These are phyloP conservation scores for Panzeria rudis DNA, from an alignment of 2,888 invertebrate species.

Conservation along the genomic window DNA sequence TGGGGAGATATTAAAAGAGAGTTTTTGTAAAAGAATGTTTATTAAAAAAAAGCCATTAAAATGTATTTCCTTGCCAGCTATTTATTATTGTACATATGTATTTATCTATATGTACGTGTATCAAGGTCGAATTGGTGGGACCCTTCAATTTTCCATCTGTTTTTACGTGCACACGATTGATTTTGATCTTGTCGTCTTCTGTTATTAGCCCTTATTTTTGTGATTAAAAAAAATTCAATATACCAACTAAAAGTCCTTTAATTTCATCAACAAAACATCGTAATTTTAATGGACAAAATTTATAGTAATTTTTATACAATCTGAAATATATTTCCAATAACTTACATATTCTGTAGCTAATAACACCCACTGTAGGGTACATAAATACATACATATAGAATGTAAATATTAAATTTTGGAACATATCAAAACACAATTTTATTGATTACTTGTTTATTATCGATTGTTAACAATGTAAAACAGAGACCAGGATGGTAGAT, in stretches of 20 bases:
- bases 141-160: neutral
- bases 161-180: no score
- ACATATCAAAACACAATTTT: slow-evolving; percentile 67
- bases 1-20: slow-evolving; percentile 65
- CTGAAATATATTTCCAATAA: no score
- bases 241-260: no score
- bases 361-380: slow-evolving; percentile 19
- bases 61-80: neutral
- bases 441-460: slow-evolving; percentile 73
- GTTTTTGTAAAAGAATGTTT: slow-evolving; percentile 53
- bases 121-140: neutral
- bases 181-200: no score
- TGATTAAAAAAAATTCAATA: no score
- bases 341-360: neutral
- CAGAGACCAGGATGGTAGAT: slow-evolving; percentile 32
- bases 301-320: no score
- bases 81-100: neutral
- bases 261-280: no score
- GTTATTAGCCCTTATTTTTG: no score
- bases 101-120: neutral
- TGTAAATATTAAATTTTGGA: slow-evolving; percentile 32
- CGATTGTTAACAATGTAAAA: slow-evolving; percentile 76
- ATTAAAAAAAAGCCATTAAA: slow-evolving; percentile 46
- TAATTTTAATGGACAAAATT: no score
- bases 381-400: neutral